phyloP scores from a whole-genome alignment of 2,797 vertebrate genomes.

The Xyrichtys novacula region DNA sequence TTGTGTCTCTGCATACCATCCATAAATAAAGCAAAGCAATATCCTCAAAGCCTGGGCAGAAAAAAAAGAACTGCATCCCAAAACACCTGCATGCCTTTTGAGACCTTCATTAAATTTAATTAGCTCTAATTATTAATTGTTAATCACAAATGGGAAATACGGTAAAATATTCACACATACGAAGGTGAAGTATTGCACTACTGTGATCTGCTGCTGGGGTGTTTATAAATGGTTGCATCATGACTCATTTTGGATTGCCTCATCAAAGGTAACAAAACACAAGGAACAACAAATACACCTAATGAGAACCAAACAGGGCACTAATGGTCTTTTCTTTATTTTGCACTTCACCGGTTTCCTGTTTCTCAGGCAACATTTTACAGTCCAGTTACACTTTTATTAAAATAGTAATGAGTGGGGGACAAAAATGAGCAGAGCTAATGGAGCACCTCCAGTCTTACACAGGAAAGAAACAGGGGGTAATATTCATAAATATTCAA shows the following conservation, averaged over 20 bases:
- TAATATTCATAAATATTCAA: neutral
- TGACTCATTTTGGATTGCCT: constrained; percentile 18
- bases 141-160: constrained; percentile 10
- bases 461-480: neutral
- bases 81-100: constrained; percentile 2
- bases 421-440: constrained; percentile 15
- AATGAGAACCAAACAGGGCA: constrained; percentile 24
- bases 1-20: neutral
- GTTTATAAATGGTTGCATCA: constrained; percentile 14
- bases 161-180: constrained; percentile 1
- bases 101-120: constrained; percentile 6
- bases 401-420: constrained; percentile 31
- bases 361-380: constrained; percentile 16
- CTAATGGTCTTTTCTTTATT: constrained; percentile 24
- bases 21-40: neutral
- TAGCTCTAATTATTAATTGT: constrained; percentile 13
- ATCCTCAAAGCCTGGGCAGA: neutral
- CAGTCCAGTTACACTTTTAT: constrained; percentile 28
- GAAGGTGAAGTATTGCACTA: neutral
- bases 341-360: constrained; percentile 17
- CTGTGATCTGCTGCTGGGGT: constrained; percentile 19
- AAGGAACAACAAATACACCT: constrained; percentile 27
- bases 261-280: constrained; percentile 21
- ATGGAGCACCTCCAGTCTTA: constrained; percentile 10
- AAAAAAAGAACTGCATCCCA: neutral